Evolutionary conservation across 1,140 invertebrate species (phyloP), one percentile per base, ranked within the genome.

Genomic region (Drosophila subpulchrella): DNA sequence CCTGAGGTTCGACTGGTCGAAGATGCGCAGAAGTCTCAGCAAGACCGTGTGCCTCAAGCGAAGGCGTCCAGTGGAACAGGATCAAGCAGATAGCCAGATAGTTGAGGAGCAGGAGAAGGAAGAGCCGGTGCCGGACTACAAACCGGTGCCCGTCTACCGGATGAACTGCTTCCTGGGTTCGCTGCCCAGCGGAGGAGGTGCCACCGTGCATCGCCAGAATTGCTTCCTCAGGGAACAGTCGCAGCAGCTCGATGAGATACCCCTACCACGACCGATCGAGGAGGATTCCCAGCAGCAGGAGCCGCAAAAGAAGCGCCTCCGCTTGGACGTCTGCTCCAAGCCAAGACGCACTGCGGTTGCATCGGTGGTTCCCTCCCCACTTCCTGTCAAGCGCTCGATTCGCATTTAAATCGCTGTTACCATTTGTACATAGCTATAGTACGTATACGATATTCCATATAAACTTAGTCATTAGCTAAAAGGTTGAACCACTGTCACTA

Each of bases 81-180:
- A 58, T 3, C 8, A 13, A 8, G 1, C 59, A 10, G 54, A 41
- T 24, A 39, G 6, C 13, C 42, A 42, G 30, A 56, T 10, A 10
- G 13, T n/a, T 30, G 15, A 27, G n/a, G 30, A 46, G 5, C 48
- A 46, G 41, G 50, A 24, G 11, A 41, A n/a, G 13, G 44, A 70
- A n/a, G 38, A 58, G 7, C 13, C 46, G 8, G 50, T 42, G 32
- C 30, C 30, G 36, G 76, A 89, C 5, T 81, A 91, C 51, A 58
- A 55, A 27, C 84, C 81, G 3, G 85, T 82, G 30, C 75, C 90
- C 4, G 90, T 91, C 11, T 70, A 67, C 61, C 77, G 90, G 6
- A 90, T 91, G 47, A 91, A 91, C 41, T 91, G 90, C 44, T 91
- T 91, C 24, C 47, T 91, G 0, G 90, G 90, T 30, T 62, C 44